phyloP scores from a whole-genome alignment of 2,113 vertebrate genomes.

The Sphyrna mokarran region DNA sequence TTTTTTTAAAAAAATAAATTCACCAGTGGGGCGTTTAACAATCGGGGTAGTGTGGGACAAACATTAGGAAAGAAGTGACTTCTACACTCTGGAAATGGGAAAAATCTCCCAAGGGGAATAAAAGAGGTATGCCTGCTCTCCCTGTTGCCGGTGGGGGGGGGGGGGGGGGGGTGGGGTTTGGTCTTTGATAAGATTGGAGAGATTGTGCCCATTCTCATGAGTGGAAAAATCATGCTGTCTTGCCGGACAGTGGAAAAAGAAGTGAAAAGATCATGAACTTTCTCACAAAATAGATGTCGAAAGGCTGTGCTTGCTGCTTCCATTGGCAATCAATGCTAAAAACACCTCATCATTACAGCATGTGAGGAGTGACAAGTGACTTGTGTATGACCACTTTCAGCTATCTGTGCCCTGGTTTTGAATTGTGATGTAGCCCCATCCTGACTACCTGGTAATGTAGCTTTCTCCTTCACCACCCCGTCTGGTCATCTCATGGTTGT shows the following conservation, averaged over 20 bases:
- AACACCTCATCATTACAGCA: no score
- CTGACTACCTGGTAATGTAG: slow-evolving; percentile 67
- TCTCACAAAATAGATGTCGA: background rate
- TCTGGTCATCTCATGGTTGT: slow-evolving; percentile 52
- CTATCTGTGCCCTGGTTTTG: background rate
- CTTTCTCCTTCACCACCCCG: slow-evolving; percentile 53
- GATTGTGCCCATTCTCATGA: no score
- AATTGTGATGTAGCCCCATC: background rate
- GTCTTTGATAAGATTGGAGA: no score
- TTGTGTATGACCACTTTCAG: background rate
- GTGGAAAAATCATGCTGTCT: background rate
- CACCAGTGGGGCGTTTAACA: background rate
- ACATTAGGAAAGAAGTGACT: background rate
- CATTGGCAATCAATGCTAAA: background rate
- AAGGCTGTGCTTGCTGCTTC: background rate
- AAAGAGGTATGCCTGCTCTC: background rate
- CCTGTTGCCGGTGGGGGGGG: no score
- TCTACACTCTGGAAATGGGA: background rate
- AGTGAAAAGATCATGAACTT: background rate
- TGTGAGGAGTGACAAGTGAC: background rate
- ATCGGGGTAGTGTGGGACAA: background rate
- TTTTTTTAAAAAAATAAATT: background rate
- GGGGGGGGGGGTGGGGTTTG: no score
- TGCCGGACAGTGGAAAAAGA: background rate
- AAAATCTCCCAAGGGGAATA: background rate